Evolutionary conservation across 2,797 vertebrate genomes (phyloP), one percentile per base, ranked within the genome.

Genomic region (Myioborus miniatus): DNA sequence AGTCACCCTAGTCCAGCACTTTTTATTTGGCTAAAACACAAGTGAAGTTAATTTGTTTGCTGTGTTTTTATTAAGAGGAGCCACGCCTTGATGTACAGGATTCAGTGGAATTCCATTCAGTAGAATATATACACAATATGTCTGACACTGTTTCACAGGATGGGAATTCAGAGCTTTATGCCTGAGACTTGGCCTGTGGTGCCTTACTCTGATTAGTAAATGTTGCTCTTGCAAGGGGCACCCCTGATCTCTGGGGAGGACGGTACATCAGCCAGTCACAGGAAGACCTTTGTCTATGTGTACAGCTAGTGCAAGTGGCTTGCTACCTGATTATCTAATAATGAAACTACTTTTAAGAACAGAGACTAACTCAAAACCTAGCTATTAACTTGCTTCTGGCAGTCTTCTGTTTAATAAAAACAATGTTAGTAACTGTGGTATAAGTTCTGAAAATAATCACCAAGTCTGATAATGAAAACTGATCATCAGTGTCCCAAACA

Each of bases 341-440:
- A 71, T 41, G 44, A 72, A 87, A 32, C 60, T 41, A n/a, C n/a
- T 78, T 92, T 65, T 65, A 85, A 82, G 58, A 92, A 59, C 36
- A 71, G 72, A 70, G 53, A 72, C n/a, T 62, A 50, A 59, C 13
- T 12, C 22, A 30, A 92, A 94, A 52, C 37, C 41, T 56, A 56
- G 14, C 58, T 91, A 83, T 87, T 90, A 76, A 78, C 49, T 91
- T 91, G 36, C 27, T 90, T 34, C 52, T 83, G 79, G 53, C 39
- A 83, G 52, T 67, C 65, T 91, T 75, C 16, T 68, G 12, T 87
- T 88, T 91, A 92, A 93, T 79, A 89, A 88, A 85, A 93, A 39
- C 76, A 94, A 88, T 59, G 32, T 75, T 86, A 62, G 55, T 62
- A 93, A 91, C 65, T 78, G 47, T 89, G 68, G 49, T 71, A 4